A percentile compares a stretch with the other conserved stretches of the same genome.
These are phyloP conservation scores for Valencia hispanica DNA, from an alignment of 2,797 vertebrate genomes.

Conservation along the genomic window DNA sequence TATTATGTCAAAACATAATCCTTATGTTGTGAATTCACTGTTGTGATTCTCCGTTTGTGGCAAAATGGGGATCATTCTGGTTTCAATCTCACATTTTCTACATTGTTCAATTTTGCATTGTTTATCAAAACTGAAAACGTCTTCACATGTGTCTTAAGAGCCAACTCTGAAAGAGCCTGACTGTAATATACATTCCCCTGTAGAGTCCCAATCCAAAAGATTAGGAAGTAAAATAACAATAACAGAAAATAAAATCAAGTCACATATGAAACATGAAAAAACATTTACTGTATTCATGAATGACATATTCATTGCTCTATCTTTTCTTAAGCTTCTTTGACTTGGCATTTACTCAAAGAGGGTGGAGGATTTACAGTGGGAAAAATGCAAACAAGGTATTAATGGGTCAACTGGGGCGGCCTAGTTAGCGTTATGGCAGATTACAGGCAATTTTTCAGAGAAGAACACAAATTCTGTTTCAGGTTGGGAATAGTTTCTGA, in stretches of 20 bases:
- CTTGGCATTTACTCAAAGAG: slow-evolving; percentile 70
- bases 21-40: slow-evolving; percentile 24
- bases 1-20: slow-evolving; percentile 48
- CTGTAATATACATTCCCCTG: slow-evolving; percentile 40
- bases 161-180: slow-evolving; percentile 32
- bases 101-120: background rate
- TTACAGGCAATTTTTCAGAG: slow-evolving; percentile 66
- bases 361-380: slow-evolving; percentile 70
- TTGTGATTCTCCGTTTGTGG: slow-evolving; percentile 19
- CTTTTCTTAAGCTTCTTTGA: slow-evolving; percentile 83
- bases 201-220: slow-evolving; percentile 71
- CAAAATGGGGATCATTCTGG: slow-evolving; percentile 28
- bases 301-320: slow-evolving; percentile 74
- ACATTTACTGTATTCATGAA: slow-evolving; percentile 81
- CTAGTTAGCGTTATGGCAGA: slow-evolving; percentile 79
- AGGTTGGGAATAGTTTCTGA: slow-evolving; percentile 66
- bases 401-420: slow-evolving; percentile 83
- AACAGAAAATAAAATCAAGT: slow-evolving; percentile 82
- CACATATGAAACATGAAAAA: slow-evolving; percentile 79
- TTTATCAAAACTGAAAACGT: slow-evolving; percentile 60
- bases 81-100: slow-evolving; percentile 34
- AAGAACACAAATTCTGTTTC: slow-evolving; percentile 72
- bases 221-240: slow-evolving; percentile 80
- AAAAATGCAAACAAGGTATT: slow-evolving; percentile 80
- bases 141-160: slow-evolving; percentile 55